Evolutionary conservation across 2,113 vertebrate species (phyloP), one percentile per base, ranked within the genome.

Genomic region (Miniopterus natalensis): DNA sequence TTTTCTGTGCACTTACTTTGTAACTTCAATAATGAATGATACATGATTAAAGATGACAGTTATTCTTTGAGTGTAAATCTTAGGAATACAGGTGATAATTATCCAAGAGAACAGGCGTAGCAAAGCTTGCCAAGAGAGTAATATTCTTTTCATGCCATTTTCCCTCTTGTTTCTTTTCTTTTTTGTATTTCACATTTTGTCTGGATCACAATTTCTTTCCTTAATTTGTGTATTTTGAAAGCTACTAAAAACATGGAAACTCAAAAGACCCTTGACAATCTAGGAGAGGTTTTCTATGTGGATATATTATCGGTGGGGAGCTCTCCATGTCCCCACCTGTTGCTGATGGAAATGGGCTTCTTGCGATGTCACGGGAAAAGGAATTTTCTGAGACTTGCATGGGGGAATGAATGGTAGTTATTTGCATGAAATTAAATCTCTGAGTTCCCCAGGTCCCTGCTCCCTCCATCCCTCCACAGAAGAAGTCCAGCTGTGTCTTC

Each of bases 11-110:
- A 83, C 70, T 91, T 79, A 83, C 36, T 85, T 92, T 77, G 42
- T 45, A 87, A 45, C 68, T 92, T 95, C 89, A 89, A 96, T 94
- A 96, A 95, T 92, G 90, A 88, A 88, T 70, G 88, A 95, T 96
- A 92, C 51, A 70, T 79, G 65, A 85, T 57, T 88, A 65, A 81
- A 88, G 23, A 85, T 92, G 90, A 94, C 84, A 95, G 51, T 95
- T 95, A 90, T 93, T 94, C 77, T 95, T 78, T 95, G 77, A 92
- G 77, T 95, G 61, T 63, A 94, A 95, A 81, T 95, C 90, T 94
- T 81, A 92, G 88, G 81, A 88, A 92, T 86, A 83, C 94, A 5
- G 14, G 51, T 86, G 77, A 47, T 92, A 90, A 96, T 95, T 95
- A 95, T 73, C 84, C 66, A 55, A 18, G 68, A 89, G 84, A 93